Percentiles rank a stretch among this genome's conserved stretches.
Conservation (phyloP, 2,113 vertebrate genomes). For the Hippocampus mohnikei region DNA sequence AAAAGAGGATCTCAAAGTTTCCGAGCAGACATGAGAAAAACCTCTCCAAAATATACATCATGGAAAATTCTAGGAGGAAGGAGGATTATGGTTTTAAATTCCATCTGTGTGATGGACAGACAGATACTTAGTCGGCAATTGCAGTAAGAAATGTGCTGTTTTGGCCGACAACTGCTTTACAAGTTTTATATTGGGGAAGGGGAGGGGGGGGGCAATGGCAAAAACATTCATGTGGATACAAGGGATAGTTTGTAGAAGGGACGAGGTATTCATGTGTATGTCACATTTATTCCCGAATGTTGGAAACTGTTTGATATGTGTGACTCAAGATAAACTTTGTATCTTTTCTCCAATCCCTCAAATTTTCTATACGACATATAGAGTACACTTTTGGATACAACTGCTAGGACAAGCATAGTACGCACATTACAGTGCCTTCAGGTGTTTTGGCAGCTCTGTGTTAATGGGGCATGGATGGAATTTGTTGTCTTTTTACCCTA, state of each 20-base stretch:
- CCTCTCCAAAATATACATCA: constrained; percentile 54
- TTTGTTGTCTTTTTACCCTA: not conserved
- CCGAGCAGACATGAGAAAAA: constrained; percentile 62
- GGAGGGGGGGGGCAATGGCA: too few species aligned
- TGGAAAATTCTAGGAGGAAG: constrained; percentile 60
- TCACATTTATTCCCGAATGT: not conserved
- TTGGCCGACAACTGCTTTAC: not conserved
- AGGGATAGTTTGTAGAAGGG: not conserved
- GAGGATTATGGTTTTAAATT: constrained; percentile 67
- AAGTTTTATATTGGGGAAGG: not conserved
- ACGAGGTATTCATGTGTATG: not conserved
- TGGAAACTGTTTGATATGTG: not conserved
- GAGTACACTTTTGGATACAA: not conserved
- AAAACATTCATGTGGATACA: not conserved
- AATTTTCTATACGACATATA: not conserved
- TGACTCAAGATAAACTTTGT: not conserved
- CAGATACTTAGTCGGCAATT: constrained; percentile 70
- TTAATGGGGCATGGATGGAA: too few species aligned
- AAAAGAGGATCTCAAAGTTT: constrained; percentile 68
- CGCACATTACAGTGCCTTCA: too few species aligned
- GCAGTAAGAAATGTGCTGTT: constrained; percentile 58
- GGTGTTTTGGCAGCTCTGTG: too few species aligned
- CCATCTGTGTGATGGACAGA: constrained; percentile 69
- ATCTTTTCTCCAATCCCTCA: too few species aligned
- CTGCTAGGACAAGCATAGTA: too few species aligned